Evolutionary conservation across 2,888 invertebrate species (phyloP).

Genomic region (Hypomecis atomaria): DNA sequence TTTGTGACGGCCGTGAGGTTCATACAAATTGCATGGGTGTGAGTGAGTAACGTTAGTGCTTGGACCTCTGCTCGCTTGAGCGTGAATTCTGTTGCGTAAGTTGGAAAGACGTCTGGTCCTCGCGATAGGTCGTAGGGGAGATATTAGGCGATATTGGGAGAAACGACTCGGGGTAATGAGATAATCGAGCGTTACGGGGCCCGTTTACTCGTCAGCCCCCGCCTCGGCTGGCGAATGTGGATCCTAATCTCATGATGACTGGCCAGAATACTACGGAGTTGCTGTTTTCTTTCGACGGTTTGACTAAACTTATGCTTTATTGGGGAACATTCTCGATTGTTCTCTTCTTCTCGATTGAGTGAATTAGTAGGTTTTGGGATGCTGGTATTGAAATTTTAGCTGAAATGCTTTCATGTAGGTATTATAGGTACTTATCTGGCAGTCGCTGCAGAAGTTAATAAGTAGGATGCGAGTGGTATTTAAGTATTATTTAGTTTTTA

Average conservation of each 20-base stretch:
- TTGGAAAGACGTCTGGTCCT: conserved; percentile 76
- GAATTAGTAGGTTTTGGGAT: too few species aligned
- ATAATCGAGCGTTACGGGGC: conserved; percentile 51
- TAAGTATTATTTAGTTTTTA: too few species aligned
- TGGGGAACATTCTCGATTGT: not conserved
- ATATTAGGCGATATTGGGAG: conserved; percentile 69
- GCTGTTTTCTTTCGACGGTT: conserved; percentile 4
- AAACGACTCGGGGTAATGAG: conserved; percentile 57
- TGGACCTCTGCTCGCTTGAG: conserved; percentile 80
- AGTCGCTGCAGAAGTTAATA: too few species aligned
- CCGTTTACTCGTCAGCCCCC: conserved; percentile 42
- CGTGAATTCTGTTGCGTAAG: conserved; percentile 84
- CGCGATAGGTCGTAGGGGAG: conserved; percentile 55
- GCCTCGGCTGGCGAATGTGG: conserved; percentile 10
- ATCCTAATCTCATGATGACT: conserved; percentile 31
- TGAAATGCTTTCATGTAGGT: too few species aligned
- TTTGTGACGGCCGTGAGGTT: conserved; percentile 53
- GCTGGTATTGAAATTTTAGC: too few species aligned
- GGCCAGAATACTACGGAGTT: conserved; percentile 21
- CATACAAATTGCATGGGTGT: conserved; percentile 80
- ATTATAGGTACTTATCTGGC: too few species aligned
- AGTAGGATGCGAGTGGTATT: too few species aligned
- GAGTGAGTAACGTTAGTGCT: conserved; percentile 79
- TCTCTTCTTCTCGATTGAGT: too few species aligned
- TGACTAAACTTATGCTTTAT: conserved; percentile 5